Evolutionary conservation across 2,888 invertebrate genomes (phyloP).

Genomic region (Scaptomyza tumidula): DNA sequence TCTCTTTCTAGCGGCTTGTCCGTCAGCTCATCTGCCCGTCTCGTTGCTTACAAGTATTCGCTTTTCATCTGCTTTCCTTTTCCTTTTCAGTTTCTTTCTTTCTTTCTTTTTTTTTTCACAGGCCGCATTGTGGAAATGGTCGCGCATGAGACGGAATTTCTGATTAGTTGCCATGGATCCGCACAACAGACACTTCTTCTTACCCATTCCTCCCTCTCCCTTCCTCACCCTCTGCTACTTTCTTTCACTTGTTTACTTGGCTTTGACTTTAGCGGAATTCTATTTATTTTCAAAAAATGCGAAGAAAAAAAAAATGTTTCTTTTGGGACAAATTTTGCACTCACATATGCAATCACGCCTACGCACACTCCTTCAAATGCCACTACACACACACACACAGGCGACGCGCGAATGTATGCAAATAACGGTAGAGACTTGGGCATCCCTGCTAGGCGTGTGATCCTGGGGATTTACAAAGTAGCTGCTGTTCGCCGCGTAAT

Average conservation of each 20-base stretch:
- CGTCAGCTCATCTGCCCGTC: conserved; percentile 29
- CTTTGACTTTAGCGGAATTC: conserved; percentile 79
- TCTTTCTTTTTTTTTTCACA: conserved; percentile 17
- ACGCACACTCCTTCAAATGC: conserved; percentile 40
- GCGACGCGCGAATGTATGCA: conserved; percentile 39
- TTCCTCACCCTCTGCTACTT: conserved; percentile 3
- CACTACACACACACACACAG: conserved; percentile 21
- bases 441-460: conserved; percentile 61
- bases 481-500: conserved; percentile 72
- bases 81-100: not conserved
- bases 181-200: conserved; percentile 16
- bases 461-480: conserved; percentile 74
- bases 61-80: conserved; percentile 15
- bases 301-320: conserved; percentile 32
- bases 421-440: conserved; percentile 41
- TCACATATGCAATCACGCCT: conserved; percentile 36
- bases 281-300: conserved; percentile 70
- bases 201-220: not conserved
- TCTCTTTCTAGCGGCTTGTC: conserved; percentile 2
- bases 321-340: conserved; percentile 67
- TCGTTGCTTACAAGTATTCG: conserved; percentile 28
- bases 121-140: conserved; percentile 63
- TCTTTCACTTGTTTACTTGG: conserved; percentile 61
- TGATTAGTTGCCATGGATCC: conserved; percentile 74
- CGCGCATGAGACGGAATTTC: conserved; percentile 76